Base-by-base conservation (phyloP, 2,113 vertebrate genomes). In the Carlito syrichta region DNA sequence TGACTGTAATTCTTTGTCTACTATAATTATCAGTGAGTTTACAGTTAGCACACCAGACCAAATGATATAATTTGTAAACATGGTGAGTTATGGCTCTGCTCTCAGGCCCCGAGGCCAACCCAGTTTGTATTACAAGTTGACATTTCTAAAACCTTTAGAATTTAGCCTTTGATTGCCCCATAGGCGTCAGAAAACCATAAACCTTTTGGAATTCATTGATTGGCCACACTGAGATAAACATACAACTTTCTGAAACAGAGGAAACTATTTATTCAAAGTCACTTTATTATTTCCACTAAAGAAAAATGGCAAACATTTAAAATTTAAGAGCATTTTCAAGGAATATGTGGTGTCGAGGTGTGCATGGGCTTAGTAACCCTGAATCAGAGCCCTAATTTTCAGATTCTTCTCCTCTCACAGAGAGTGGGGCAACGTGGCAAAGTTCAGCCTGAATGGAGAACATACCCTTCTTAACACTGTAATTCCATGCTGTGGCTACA, bases 31-130 rank as follows among this genome's bases (percentile, higher is more conserved):
- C 0, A 0, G 81, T 94, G 87, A 83, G 94, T 96, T 88, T 94
- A 89, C 89, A 97, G 97, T 82, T 96, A 95, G 84, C 69, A 89
- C 77, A 77, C 82, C 77, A 95, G 95, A 91, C 77, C 25, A 93
- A 96, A 95, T 91, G 95, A 97, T 98, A 98, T 69, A 76, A 93
- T 98, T 96, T 98, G 89, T 97, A 98, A 98, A 96, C 87, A 86
- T 10, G 5, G n/a, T 98, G 96, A 98, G 56, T 97, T 97, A 95
- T 35, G 68, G 54, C 96, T 96, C 45, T 96, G 89, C 77, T 86
- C 91, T 96, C 86, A 96, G 81, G 95, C 69, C 84, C 96, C 88
- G 27, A 89, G 96, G 90, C 78, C 96, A 98, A 90, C 40, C 74
- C 91, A 96, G 95, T 96, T 97, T 97, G 96, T 89, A 96, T 97